Evolutionary conservation across 2,888 invertebrate genomes (phyloP), one percentile per base, ranked within the genome.

Genomic region (Scaptomyza parva): DNA sequence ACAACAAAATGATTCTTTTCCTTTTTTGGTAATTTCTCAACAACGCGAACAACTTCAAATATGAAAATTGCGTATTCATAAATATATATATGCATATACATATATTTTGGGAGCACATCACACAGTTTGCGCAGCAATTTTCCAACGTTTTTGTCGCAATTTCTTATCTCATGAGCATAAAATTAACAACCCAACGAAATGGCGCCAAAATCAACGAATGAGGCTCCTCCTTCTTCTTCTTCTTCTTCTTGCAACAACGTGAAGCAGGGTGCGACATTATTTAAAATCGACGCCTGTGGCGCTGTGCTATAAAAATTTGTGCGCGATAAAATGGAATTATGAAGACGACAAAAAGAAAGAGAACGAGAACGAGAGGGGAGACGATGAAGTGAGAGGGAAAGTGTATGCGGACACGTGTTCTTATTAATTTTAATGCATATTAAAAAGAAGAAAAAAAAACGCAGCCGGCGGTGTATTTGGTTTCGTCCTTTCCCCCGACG

Each of bases 401-500:
- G 48, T 35, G 17, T 35, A n/a, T 12, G 17, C 54, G 77, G 77
- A 86, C 84, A 84, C 86, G 86, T 84, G 86, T 84, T 84, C 86
- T 86, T 84, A 84, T 84, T 84, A 86, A 86, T 84, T 84, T 84
- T 81, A 84, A 86, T 78, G 78, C 81, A 81, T 84, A 86, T 86
- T 86, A 37, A 37, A 37, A 37, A 17, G 8, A n/a, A 1, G 12
- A 30, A 30, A 33, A 83, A 83, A 85, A 82, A 82, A 82, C 70
- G 67, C 68, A 60, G 69, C 75, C 83, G 48, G 54, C 58, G 72
- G 72, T 8, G 2, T n/a, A n/a, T n/a, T n/a, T n/a, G n/a, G n/a
- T n/a, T n/a, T 3, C 58, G 2, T 0, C 2, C 9, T 8, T 11
- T 17, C 24, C 2, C 3, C 14, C 43, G 1, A 14, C n/a, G n/a